phyloP scores from a whole-genome alignment of 92 coral and sea anemone genomes.

The Heliopora coerulea region DNA sequence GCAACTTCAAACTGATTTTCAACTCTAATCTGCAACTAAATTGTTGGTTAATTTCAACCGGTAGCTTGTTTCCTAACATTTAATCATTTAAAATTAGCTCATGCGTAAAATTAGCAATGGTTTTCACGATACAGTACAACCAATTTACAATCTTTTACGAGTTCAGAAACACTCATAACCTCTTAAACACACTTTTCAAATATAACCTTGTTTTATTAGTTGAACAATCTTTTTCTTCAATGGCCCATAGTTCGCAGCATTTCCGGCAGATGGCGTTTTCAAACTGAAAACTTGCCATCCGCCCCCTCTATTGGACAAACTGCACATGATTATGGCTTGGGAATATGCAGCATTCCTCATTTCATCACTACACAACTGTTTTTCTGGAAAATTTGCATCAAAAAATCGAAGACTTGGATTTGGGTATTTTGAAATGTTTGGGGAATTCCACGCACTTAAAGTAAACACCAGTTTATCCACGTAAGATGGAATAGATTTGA shows the following conservation, averaged over 20 bases:
- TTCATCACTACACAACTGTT: slow-evolving; percentile 81
- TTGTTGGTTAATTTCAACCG: too few relatives aligned
- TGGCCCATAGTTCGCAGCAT: slow-evolving; percentile 67
- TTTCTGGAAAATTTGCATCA: slow-evolving; percentile 71
- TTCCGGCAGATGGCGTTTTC: slow-evolving; percentile 68
- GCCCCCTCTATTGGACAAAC: slow-evolving; percentile 69
- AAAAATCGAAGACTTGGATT: slow-evolving; percentile 81
- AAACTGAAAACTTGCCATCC: slow-evolving; percentile 86
- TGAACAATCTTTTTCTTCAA: slow-evolving; percentile 48
- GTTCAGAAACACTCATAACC: not conserved
- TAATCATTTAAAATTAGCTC: too few relatives aligned
- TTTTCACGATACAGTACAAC: too few relatives aligned
- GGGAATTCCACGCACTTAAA: slow-evolving; percentile 85
- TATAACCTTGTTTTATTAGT: slow-evolving; percentile 44
- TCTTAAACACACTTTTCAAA: not conserved
- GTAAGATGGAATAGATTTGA: slow-evolving; percentile 60
- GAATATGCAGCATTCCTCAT: slow-evolving; percentile 88
- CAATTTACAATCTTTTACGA: too few relatives aligned
- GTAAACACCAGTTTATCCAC: slow-evolving; percentile 87
- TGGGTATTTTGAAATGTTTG: slow-evolving; percentile 79
- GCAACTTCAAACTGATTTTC: too few relatives aligned
- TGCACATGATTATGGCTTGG: slow-evolving; percentile 95
- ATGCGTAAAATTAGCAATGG: too few relatives aligned
- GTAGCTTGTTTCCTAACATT: too few relatives aligned
- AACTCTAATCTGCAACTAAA: too few relatives aligned